Evolutionary conservation across 2,888 invertebrate genomes (phyloP), one percentile per base, ranked within the genome.

Genomic region (Petrolisthes manimaculis): DNA sequence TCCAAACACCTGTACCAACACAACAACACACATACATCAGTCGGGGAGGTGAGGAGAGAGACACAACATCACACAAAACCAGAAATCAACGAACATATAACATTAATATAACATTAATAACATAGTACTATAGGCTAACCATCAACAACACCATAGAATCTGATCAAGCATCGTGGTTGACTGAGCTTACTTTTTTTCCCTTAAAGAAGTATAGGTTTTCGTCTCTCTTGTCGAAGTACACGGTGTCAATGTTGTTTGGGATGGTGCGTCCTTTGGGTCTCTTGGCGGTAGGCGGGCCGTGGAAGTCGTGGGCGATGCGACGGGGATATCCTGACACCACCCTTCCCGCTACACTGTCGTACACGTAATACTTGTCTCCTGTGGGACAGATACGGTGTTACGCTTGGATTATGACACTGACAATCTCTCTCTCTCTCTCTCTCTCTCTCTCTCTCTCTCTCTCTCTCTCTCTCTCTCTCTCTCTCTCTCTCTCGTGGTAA

Each of bases 121-220:
- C 61, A 61, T 61, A 9, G 18, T 61, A 18, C 18, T 61, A 14
- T 14, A 9, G 9, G 18, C 61, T 14, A 61, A 61, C 12, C 18
- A 9, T 61, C 61, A 14, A 14, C 1, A 61, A 14, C 12, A 61
- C 61, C 61, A 61, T 61, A 61, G 18, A 14, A 14, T 14, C 9
- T 61, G 61, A 61, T 61, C 61, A 61, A 61, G 61, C 9, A 37
- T 37, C 37, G 37, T 37, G 37, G 37, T 37, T 37, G 37, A 37
- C 37, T 37, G 37, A 61, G 61, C 82, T 74, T 53, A 90, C 90
- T 78, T 88, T 84, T 74, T 82, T 86, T 5, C 88, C 86, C 82
- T 88, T 90, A 61, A 88, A 86, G 80, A 90, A 86, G 78, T 90
- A 90, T 18, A 90, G 84, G 54, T 90, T 90, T n/a, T 82, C 86